Conservation (phyloP, 2,113 vertebrate genomes). For the Orientallactaga bullata region DNA sequence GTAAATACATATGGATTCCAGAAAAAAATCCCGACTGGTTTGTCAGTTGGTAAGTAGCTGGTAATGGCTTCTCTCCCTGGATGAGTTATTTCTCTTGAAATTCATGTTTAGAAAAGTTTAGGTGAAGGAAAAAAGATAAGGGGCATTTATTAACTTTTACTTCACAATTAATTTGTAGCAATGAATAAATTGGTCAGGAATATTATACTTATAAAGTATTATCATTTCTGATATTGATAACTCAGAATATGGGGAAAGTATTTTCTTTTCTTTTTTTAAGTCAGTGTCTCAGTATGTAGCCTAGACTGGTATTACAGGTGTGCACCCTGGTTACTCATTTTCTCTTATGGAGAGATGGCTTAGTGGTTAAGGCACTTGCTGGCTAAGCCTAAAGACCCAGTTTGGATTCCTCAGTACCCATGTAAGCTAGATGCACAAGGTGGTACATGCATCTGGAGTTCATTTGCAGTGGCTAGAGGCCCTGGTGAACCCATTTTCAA, state of each 20-base stretch:
- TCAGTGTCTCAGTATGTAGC: background rate
- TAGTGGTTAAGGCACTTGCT: no score
- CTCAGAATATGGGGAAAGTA: background rate
- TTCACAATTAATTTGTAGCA: background rate
- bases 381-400: no score
- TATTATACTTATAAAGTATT: background rate
- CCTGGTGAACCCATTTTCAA: no score
- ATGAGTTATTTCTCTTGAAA: constrained; percentile 12
- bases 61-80: background rate
- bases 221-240: background rate
- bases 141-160: constrained; percentile 6
- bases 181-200: background rate
- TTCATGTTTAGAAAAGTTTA: constrained; percentile 31
- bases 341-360: background rate
- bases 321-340: background rate
- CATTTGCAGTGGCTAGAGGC: no score
- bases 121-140: background rate
- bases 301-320: background rate
- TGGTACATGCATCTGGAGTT: no score
- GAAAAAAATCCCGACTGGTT: background rate
- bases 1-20: background rate
- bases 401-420: no score
- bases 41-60: background rate
- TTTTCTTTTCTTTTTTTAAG: background rate
- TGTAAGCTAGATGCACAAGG: no score